A percentile compares a stretch with the other conserved stretches of the same genome.
phyloP scores from a whole-genome alignment of 2,113 vertebrate species.

The Embiotoca jacksoni region DNA sequence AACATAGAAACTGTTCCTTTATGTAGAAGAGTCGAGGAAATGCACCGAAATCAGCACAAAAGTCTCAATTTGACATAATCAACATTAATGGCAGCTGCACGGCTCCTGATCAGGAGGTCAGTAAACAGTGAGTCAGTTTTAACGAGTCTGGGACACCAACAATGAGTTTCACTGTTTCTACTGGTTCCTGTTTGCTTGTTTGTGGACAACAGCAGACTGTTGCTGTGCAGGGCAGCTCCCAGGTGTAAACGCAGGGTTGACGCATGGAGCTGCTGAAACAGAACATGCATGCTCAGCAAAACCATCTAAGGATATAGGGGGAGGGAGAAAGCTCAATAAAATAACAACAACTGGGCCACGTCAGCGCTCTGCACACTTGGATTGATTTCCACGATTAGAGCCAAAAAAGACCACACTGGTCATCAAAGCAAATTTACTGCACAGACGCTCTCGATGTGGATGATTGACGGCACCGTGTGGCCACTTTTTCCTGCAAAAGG shows the following conservation, averaged over 20 bases:
- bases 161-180: too few relatives aligned
- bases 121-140: too few relatives aligned
- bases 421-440: conserved; percentile 3
- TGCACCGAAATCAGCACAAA: too few relatives aligned
- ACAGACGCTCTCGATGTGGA: not conserved
- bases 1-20: too few relatives aligned
- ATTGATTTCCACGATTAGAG: conserved; percentile 17
- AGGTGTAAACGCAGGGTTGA: conserved; percentile 38
- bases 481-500: not conserved
- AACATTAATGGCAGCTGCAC: too few relatives aligned
- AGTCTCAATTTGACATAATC: too few relatives aligned
- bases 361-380: conserved; percentile 18
- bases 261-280: conserved; percentile 45
- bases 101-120: too few relatives aligned
- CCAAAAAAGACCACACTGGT: not conserved
- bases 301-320: not conserved
- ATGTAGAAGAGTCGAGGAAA: too few relatives aligned
- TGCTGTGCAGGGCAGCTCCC: conserved; percentile 33
- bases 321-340: conserved; percentile 13
- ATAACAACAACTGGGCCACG: conserved; percentile 42
- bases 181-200: not conserved
- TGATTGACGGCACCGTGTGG: conserved; percentile 14
- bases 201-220: not conserved
- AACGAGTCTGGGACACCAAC: too few relatives aligned
- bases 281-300: conserved; percentile 62